Percentiles rank a stretch among this genome's conserved stretches.
Evolutionary conservation across 1,140 invertebrate genomes (phyloP).

Genomic region (Xylocopa sonorina): DNA sequence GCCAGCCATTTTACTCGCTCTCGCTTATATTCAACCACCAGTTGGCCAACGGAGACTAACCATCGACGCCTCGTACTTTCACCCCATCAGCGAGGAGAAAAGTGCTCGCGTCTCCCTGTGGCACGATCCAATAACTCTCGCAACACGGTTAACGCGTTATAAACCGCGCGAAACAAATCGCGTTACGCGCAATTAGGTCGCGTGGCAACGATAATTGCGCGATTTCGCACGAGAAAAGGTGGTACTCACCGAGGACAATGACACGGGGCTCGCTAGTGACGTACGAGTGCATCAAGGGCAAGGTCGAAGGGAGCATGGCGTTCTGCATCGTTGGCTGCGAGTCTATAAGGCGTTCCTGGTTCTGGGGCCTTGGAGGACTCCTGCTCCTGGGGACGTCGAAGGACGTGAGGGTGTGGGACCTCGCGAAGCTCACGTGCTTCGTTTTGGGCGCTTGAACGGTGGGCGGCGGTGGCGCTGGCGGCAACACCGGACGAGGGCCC

Average conservation of each 20-base stretch:
- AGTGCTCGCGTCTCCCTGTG: no score
- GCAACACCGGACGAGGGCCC: conserved; percentile 83
- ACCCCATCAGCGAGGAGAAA: no score
- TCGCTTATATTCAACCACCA: no score
- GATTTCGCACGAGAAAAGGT: not conserved
- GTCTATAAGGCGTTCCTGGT: conserved; percentile 87
- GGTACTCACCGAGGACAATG: conserved; percentile 80
- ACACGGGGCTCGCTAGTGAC: conserved; percentile 81
- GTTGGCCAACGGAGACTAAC: no score
- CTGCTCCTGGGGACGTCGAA: conserved; percentile 87
- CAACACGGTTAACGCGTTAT: not conserved
- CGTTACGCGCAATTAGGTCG: not conserved
- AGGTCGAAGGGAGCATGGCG: conserved; percentile 63
- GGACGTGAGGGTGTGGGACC: conserved; percentile 91
- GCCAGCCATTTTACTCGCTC: no score
- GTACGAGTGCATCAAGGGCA: conserved; percentile 71
- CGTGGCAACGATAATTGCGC: not conserved
- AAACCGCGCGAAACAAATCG: not conserved
- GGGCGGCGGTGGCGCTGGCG: conserved; percentile 71
- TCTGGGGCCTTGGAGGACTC: conserved; percentile 83
- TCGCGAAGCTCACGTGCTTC: conserved; percentile 95
- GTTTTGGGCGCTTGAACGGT: conserved; percentile 83
- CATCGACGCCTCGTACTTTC: no score
- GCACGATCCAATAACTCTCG: no score
- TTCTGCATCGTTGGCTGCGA: conserved; percentile 78